These are phyloP conservation scores for Mirounga angustirostris DNA, from an alignment of 2,113 vertebrate species.

Conservation along the genomic window DNA sequence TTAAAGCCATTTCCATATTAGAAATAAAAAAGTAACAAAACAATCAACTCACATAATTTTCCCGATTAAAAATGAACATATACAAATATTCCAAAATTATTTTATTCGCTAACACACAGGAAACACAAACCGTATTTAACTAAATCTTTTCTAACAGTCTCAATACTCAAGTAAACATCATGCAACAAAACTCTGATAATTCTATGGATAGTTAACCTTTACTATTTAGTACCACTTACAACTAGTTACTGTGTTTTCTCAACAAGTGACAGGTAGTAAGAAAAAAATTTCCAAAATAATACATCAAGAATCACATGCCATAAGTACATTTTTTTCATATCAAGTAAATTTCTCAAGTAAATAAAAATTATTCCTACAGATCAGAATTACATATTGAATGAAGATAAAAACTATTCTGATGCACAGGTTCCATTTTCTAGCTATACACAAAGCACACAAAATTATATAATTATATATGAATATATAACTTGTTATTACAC, in stretches of 20 bases:
- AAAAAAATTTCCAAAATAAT: slow-evolving; percentile 90
- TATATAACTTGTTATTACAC: slow-evolving; percentile 73
- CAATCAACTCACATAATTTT: not conserved
- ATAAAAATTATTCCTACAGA: slow-evolving; percentile 93
- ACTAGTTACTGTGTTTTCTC: slow-evolving; percentile 90
- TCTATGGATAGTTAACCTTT: slow-evolving; percentile 91
- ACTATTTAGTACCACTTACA: slow-evolving; percentile 93
- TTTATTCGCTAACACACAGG: slow-evolving; percentile 44
- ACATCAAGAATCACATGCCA: slow-evolving; percentile 88
- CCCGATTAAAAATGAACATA: slow-evolving; percentile 7
- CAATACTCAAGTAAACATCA: slow-evolving; percentile 83
- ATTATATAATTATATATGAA: not conserved
- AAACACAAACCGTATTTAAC: slow-evolving; percentile 61
- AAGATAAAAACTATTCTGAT: slow-evolving; percentile 92
- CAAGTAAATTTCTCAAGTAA: slow-evolving; percentile 94
- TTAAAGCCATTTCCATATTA: not conserved
- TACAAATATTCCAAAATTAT: not conserved
- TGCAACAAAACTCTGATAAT: slow-evolving; percentile 84
- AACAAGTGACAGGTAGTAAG: slow-evolving; percentile 93
- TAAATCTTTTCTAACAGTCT: slow-evolving; percentile 76
- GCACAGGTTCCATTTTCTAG: slow-evolving; percentile 84
- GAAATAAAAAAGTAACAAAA: not conserved
- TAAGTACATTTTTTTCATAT: slow-evolving; percentile 90
- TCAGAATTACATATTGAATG: slow-evolving; percentile 92
- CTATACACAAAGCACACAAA: slow-evolving; percentile 70